Evolutionary conservation across 1,140 invertebrate species (phyloP), one percentile per base, ranked within the genome.

Genomic region (Leptinotarsa lineolata): DNA sequence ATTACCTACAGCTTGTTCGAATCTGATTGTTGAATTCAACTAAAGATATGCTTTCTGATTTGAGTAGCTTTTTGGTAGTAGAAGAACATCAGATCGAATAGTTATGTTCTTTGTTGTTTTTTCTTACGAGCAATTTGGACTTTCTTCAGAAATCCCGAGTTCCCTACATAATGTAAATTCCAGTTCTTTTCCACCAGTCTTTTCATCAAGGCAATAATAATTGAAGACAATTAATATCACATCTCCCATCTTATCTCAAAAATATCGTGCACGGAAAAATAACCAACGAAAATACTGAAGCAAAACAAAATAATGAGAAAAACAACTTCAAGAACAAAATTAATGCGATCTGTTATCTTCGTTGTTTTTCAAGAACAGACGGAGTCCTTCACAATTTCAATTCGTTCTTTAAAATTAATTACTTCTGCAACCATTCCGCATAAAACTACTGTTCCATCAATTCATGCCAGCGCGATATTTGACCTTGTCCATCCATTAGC

Each of bases 401-500:
- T 54, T 54, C 2, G 48, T 13, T 15, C 15, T 63, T 59, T 20
- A 63, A 63, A 22, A 63, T 63, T 63, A 63, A 63, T 63, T 63
- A 63, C 22, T 63, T 21, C 20, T 63, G 20, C 22, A 22, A 22
- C 60, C 60, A 63, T 24, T 18, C 22, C 22, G 16, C 20, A 20
- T 30, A 64, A 64, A 30, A 64, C 15, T 30, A 20, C 61, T 30
- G 24, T 30, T 64, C 12, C 15, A 64, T 30, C 24, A 64, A 64
- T 64, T 48, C 18, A 68, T 44, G 45, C 44, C 45, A 46, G n/a
- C 21, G 21, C 46, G 20, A 68, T 45, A 16, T 45, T 46, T 18
- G 66, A 21, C 66, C 66, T 68, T 68, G 66, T 18, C 22, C 45
- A 46, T 68, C 66, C 66, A 68, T 68, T 68, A 68, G 20, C n/a